These are phyloP conservation scores for Chouioia cunea DNA, from an alignment of 2,888 invertebrate genomes.

Conservation along the genomic window DNA sequence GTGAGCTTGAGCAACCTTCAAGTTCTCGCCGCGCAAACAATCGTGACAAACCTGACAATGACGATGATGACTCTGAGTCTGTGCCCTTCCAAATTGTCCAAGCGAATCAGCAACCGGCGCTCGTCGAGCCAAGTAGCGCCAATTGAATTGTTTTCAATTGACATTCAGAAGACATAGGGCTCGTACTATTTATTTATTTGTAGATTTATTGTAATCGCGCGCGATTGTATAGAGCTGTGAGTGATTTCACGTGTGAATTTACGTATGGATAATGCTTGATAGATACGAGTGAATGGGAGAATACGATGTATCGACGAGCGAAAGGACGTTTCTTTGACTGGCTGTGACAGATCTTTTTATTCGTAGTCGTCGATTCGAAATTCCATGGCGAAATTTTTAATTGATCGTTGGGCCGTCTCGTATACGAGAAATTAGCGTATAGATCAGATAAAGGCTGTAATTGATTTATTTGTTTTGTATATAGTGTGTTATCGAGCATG, in stretches of 20 bases:
- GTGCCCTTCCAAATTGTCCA: conserved; percentile 35
- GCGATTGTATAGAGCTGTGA: too few species aligned
- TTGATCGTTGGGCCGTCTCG: conserved; percentile 32
- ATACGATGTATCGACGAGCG: background rate
- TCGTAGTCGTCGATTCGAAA: conserved; percentile 49
- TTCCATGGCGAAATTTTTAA: conserved; percentile 22
- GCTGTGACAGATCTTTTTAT: conserved; percentile 62
- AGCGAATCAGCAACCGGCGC: conserved; percentile 52
- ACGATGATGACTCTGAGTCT: conserved; percentile 58
- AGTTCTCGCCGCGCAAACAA: conserved; percentile 56
- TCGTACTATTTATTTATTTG: too few species aligned
- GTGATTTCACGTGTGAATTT: conserved; percentile 16
- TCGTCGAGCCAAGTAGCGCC: conserved; percentile 58
- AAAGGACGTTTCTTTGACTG: conserved; percentile 53
- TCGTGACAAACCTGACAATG: conserved; percentile 12
- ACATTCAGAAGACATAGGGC: too few species aligned
- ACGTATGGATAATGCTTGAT: conserved; percentile 17
- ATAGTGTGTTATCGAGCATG: conserved; percentile 20
- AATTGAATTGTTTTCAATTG: conserved; percentile 53
- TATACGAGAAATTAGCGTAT: conserved; percentile 4
- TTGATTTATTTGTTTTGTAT: conserved; percentile 40
- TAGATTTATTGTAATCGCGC: too few species aligned
- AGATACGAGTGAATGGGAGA: too few species aligned
- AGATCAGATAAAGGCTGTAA: conserved; percentile 34
- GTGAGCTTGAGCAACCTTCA: too few species aligned